phyloP scores from a whole-genome alignment of 1,140 invertebrate species.

The Pseudachorutes palmiensis region DNA sequence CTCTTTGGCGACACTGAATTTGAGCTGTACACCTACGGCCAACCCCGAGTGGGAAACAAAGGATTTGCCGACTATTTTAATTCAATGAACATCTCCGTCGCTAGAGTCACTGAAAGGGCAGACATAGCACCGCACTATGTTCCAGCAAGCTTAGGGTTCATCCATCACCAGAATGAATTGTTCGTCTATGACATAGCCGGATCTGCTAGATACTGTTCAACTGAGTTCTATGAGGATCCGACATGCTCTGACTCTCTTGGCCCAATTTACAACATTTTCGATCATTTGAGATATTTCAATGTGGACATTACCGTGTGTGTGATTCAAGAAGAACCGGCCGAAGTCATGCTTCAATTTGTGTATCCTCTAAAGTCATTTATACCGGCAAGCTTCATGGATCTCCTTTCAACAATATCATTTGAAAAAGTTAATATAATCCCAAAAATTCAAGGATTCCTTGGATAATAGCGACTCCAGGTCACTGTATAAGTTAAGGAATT shows the following conservation, averaged over 20 bases:
- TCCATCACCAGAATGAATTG: neutral
- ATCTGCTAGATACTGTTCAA: neutral
- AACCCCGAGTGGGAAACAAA: neutral
- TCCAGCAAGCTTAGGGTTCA: neutral
- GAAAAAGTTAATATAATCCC: neutral
- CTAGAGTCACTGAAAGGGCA: neutral
- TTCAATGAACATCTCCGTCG: neutral
- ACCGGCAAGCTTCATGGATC: neutral
- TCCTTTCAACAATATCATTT: neutral
- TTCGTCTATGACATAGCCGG: neutral
- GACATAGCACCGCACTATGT: constrained; percentile 1
- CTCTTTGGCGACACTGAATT: too few relatives aligned
- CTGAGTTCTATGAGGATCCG: neutral
- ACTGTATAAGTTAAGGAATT: too few relatives aligned
- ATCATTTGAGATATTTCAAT: neutral
- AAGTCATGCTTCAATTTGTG: neutral
- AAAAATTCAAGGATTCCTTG: neutral
- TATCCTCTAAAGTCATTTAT: neutral
- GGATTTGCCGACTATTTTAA: neutral
- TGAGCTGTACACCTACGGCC: neutral
- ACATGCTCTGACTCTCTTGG: constrained; percentile 3
- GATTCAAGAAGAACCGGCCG: neutral
- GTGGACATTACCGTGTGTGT: neutral
- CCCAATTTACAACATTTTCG: neutral
- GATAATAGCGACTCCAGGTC: too few relatives aligned